Conservation (phyloP, 2,113 vertebrate species). For the Hylia prasina region DNA sequence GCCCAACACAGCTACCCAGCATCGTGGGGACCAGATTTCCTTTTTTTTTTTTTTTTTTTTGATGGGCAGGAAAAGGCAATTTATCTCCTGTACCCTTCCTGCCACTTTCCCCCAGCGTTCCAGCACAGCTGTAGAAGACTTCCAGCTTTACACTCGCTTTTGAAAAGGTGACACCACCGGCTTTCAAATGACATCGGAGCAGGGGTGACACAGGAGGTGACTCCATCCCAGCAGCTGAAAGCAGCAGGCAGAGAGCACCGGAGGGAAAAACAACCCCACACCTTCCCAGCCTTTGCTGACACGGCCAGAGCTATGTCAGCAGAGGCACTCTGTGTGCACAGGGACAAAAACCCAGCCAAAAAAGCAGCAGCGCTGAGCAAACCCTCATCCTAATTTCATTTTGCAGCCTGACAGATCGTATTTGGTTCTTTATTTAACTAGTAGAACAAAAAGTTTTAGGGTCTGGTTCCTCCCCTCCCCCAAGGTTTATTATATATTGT, state of each 20-base stretch:
- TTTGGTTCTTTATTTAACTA: neutral
- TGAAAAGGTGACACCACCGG: neutral
- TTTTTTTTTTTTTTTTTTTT: neutral
- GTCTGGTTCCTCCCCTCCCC: neutral
- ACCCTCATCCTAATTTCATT: neutral
- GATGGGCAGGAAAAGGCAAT: neutral
- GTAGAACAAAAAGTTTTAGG: neutral
- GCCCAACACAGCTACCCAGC: neutral
- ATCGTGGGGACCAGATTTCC: fast-evolving
- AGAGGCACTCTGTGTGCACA: fast-evolving
- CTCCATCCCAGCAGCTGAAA: neutral
- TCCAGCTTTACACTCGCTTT: neutral
- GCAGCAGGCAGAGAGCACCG: neutral
- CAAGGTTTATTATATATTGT: neutral
- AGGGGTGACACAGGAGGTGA: neutral
- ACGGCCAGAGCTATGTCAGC: neutral
- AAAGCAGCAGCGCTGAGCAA: neutral
- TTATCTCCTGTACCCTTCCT: neutral
- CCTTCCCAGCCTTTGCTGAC: neutral
- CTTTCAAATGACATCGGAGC: neutral
- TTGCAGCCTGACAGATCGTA: neutral
- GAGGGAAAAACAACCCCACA: neutral
- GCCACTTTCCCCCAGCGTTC: fast-evolving
- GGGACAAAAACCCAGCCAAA: neutral
- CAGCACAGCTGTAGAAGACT: neutral